Evolutionary conservation across 2,797 vertebrate species (phyloP).

Genomic region (Phoxinus dragarum): DNA sequence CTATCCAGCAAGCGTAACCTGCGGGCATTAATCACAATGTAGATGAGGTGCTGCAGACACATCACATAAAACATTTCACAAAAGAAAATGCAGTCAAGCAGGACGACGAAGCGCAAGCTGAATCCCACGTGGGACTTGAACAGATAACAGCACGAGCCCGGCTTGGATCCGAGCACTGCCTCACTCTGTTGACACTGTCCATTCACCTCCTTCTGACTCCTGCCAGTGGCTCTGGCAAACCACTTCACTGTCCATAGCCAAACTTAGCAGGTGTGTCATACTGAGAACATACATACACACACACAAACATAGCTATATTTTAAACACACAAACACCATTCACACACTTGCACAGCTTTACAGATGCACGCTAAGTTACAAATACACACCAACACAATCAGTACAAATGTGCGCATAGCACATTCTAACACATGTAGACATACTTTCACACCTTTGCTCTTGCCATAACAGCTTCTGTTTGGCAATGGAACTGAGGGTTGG

Average conservation of each 20-base stretch:
- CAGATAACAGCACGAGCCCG: slow-evolving; percentile 10
- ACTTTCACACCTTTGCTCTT: slow-evolving; percentile 44
- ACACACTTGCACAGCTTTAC: not conserved
- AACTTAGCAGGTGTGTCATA: slow-evolving; percentile 53
- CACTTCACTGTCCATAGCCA: slow-evolving; percentile 46
- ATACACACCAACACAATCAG: slow-evolving; percentile 13
- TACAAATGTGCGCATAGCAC: not conserved
- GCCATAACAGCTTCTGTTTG: slow-evolving; percentile 48
- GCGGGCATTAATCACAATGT: slow-evolving; percentile 42
- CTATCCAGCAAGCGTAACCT: slow-evolving; percentile 39
- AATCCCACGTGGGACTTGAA: slow-evolving; percentile 43
- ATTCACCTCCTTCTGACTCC: slow-evolving; percentile 42
- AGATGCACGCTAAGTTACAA: not conserved
- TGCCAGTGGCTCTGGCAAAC: slow-evolving; percentile 49
- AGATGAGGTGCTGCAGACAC: slow-evolving; percentile 32
- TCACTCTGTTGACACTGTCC: slow-evolving; percentile 14
- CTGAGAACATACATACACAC: slow-evolving; percentile 39
- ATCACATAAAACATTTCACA: slow-evolving; percentile 42
- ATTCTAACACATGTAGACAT: not conserved
- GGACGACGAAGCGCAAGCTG: slow-evolving; percentile 2
- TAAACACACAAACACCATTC: slow-evolving; percentile 7
- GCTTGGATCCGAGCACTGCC: slow-evolving; percentile 9
- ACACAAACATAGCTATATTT: slow-evolving; percentile 15
- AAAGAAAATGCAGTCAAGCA: slow-evolving; percentile 28
- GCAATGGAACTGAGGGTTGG: slow-evolving; percentile 42